Percentiles rank a stretch among this genome's conserved stretches.
Evolutionary conservation across 2,888 invertebrate species (phyloP).

Genomic region (Creontiades dilutus): DNA sequence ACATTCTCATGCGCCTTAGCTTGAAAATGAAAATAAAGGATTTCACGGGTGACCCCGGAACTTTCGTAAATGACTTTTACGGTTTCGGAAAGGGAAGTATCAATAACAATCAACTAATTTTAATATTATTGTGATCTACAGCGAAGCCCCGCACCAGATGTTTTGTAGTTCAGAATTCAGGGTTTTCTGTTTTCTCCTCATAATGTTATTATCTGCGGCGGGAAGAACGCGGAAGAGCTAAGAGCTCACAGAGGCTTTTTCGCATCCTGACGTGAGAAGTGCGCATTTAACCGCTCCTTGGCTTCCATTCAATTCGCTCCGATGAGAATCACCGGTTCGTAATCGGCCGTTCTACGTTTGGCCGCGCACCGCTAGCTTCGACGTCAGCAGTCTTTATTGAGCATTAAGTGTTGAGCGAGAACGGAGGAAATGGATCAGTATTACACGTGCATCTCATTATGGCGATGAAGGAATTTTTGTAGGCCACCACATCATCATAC

Average conservation of each 20-base stretch:
- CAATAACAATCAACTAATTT: no score
- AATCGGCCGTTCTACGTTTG: background rate
- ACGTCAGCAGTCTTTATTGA: background rate
- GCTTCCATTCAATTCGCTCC: background rate
- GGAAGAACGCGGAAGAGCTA: background rate
- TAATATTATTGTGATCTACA: no score
- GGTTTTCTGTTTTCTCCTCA: background rate
- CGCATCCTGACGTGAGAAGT: slow-evolving; percentile 15
- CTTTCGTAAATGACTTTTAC: no score
- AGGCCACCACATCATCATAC: no score
- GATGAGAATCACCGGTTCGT: background rate
- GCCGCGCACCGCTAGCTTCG: no score
- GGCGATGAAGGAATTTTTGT: no score
- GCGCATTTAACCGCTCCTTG: background rate
- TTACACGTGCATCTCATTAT: background rate
- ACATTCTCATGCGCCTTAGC: no score
- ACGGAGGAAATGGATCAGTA: background rate
- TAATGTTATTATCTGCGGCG: background rate
- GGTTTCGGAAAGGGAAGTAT: no score
- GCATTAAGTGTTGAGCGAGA: slow-evolving; percentile 3
- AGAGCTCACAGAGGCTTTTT: background rate
- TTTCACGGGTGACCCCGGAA: no score
- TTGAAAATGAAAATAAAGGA: no score
- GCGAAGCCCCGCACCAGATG: no score
- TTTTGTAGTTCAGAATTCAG: background rate